Evolutionary conservation across 2,113 vertebrate species (phyloP), one percentile per base, ranked within the genome.

Genomic region (Chelonoidis abingdonii): DNA sequence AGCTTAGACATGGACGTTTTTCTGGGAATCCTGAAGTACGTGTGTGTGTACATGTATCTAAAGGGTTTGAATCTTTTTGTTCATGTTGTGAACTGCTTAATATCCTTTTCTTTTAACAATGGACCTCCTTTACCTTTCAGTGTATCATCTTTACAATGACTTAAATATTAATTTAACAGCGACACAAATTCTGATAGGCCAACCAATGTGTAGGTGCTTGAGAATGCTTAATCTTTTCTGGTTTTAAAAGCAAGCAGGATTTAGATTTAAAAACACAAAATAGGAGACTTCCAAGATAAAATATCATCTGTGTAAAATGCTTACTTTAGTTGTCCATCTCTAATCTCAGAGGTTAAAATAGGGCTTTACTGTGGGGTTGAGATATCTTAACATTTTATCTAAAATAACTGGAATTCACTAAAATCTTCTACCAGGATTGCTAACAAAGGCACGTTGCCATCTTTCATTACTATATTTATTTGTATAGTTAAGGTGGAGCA

Each of bases 141-240:
- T n/a, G 88, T 93, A 4, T 83, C 19, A 27, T 17, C 22, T 92
- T 90, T 79, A 25, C 57, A 80, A 44, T 56, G 1, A 25, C 86
- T 83, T 44, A 44, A 57, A 31, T 83, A 89, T 88, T 83, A 92
- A 83, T 41, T 91, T 88, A 84, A 76, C 47, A 89, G 82, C 5
- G 2, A 5, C 8, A 35, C n/a, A 89, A 83, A 19, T 69, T 69
- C 62, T n/a, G 35, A 69, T 19, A 17, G 35, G 16, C 62, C 35
- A 16, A 19, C 31, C 62, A n/a, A n/a, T 69, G 17, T 69, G 62
- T n/a, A 69, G 3, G 31, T 69, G 35, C 31, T 69, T 69, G 35
- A 69, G 31, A 76, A 44, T 76, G 38, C 6, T 10, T 69, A 76
- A 41, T 76, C 22, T 44, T 76, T 41, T 76, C 50, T 93, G 31